These are phyloP conservation scores for Eumerus sabulonum DNA, from an alignment of 2,888 invertebrate genomes.

Conservation along the genomic window DNA sequence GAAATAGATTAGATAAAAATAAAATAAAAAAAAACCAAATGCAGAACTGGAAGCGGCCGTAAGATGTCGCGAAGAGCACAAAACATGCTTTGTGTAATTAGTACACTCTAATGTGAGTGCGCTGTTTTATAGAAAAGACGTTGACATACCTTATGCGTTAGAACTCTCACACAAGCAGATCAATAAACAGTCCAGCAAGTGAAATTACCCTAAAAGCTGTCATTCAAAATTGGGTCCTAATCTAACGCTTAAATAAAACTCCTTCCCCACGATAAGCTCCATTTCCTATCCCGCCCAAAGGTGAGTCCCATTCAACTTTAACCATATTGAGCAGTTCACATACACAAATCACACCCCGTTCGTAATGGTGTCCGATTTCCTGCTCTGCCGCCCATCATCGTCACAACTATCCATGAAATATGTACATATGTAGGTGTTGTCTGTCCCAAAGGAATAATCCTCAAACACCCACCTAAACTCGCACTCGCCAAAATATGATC, in stretches of 20 bases:
- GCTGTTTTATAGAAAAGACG: too few relatives aligned
- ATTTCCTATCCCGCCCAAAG: conserved; percentile 17
- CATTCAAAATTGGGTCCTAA: conserved; percentile 33
- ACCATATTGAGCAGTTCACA: conserved; percentile 34
- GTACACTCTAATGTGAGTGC: too few relatives aligned
- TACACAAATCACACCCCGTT: conserved; percentile 53
- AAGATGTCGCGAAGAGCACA: too few relatives aligned
- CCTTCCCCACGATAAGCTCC: conserved; percentile 8
- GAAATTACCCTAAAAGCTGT: conserved; percentile 54
- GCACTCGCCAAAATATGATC: conserved; percentile 52
- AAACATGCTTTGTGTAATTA: too few relatives aligned
- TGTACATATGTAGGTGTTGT: conserved; percentile 50
- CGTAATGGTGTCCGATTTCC: conserved; percentile 9
- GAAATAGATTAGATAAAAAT: too few relatives aligned
- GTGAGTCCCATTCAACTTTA: conserved; percentile 16
- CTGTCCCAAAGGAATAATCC: conserved; percentile 50
- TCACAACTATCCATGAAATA: conserved; percentile 55
- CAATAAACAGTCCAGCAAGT: conserved; percentile 48
- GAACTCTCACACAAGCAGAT: conserved; percentile 23
- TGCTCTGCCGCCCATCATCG: conserved; percentile 23
- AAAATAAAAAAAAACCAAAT: too few relatives aligned
- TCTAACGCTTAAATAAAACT: not conserved
- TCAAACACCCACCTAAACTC: conserved; percentile 46
- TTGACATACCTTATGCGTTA: too few relatives aligned
- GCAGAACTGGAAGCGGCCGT: too few relatives aligned